Evolutionary conservation across 1,140 invertebrate genomes (phyloP).

Genomic region (Yoshiicerus persimilis): DNA sequence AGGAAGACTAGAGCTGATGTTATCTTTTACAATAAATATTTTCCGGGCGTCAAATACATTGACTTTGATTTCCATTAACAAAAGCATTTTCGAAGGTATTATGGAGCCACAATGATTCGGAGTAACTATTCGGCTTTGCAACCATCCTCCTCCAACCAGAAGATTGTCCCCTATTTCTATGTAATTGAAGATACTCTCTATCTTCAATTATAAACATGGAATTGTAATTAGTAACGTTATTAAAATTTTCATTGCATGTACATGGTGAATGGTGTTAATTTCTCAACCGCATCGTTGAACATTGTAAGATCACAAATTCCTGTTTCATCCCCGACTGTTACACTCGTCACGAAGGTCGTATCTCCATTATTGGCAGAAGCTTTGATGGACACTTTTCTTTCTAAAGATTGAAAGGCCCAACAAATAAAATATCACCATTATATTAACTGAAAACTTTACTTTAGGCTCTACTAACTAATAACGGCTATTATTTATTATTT

Average conservation of each 20-base stretch:
- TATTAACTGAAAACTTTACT: background rate
- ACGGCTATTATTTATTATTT: no score
- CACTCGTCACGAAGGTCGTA: background rate
- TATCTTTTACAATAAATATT: background rate
- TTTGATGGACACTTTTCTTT: background rate
- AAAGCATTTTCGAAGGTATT: background rate
- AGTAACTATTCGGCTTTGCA: background rate
- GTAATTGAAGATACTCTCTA: background rate
- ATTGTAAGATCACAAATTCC: background rate
- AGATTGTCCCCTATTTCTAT: background rate
- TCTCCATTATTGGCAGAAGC: background rate
- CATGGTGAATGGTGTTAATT: background rate
- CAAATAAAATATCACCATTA: background rate
- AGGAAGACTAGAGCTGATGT: background rate
- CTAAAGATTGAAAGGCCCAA: background rate
- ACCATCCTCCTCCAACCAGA: background rate
- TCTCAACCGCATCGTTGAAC: background rate
- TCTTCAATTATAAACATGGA: background rate
- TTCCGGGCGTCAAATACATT: background rate
- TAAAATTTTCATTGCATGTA: background rate
- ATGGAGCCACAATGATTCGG: background rate
- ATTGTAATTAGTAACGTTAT: background rate
- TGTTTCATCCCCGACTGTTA: background rate
- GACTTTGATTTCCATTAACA: background rate
- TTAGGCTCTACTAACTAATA: no score